Base-by-base conservation (phyloP, 2,113 vertebrate species). In the Perca flavescens region DNA sequence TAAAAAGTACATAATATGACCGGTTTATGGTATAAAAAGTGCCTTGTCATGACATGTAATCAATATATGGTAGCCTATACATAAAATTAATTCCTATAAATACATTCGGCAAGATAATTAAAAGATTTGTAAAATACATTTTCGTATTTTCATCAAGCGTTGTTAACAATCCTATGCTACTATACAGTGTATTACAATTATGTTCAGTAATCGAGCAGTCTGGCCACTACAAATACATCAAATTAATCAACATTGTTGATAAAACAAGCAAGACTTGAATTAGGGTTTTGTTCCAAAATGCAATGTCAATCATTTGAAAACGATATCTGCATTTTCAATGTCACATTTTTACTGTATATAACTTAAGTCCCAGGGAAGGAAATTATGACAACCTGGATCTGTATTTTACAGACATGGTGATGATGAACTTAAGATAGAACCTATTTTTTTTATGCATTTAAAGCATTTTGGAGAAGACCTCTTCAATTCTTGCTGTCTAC, bases 11-110 rank as follows among this genome's bases (percentile, higher is more conserved):
- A 66, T 10, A 34, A 53, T 61, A 52, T 21, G 67, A 79, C 49
- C 46, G 66, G 17, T 64, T 60, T 70, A 63, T 73, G 63, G 19
- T 91, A 82, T 79, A 82, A 89, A 94, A 93, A 91, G 77, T 86
- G 84, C 68, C 71, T 77, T 50, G 36, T 76, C 58, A 60, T 76
- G 69, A 78, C 75, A 58, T 57, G 40, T 84, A 52, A 65, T 81
- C 71, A 79, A 65, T 71, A 84, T 65, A 79, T 75, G 70, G 21
- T 67, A 65, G 25, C 54, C 50, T 74, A 68, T 76, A 84, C 25
- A 50, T 60, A 66, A 64, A 84, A 83, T 47, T 2, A 66, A 69
- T 71, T 77, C 40, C 74, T 82, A 71, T 88, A 90, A 86, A 90
- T 86, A 90, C 40, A 47, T 46, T 82, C 22, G 13, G 84, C 46